Conservation (phyloP, 2,888 invertebrate genomes). For the Rhagonycha fulva region DNA sequence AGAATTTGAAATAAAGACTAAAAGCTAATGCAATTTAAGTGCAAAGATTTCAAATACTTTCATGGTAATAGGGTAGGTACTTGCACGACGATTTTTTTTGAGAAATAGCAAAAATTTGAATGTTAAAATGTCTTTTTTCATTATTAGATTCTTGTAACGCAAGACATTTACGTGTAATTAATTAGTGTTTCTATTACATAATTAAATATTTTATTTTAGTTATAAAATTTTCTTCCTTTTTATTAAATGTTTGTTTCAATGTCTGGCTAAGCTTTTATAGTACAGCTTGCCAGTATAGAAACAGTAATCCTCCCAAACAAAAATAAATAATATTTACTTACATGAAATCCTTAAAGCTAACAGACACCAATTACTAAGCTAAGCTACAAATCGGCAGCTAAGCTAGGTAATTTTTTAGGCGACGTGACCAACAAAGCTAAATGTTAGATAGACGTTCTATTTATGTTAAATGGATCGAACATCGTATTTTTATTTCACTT, state of each 20-base stretch:
- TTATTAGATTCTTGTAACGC: too few species aligned
- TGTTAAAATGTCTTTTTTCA: too few species aligned
- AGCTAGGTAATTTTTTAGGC: neutral
- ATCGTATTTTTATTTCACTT: neutral
- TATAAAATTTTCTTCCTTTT: neutral
- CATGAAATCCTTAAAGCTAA: neutral
- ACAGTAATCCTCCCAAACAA: neutral
- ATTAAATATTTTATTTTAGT: too few species aligned
- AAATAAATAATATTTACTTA: neutral
- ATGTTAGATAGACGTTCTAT: neutral
- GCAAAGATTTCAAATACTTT: too few species aligned
- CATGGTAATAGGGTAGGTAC: too few species aligned
- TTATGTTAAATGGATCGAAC: neutral
- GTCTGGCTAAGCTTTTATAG: neutral
- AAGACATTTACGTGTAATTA: too few species aligned
- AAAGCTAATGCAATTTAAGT: too few species aligned
- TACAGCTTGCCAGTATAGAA: neutral
- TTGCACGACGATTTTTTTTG: too few species aligned
- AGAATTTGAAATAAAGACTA: too few species aligned
- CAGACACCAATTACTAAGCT: neutral
- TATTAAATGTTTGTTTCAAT: neutral
- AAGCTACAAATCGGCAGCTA: neutral
- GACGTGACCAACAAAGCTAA: neutral
- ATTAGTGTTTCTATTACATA: too few species aligned
- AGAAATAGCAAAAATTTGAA: too few species aligned